Evolutionary conservation across 2,797 vertebrate genomes (phyloP), one percentile per base, ranked within the genome.

Genomic region (Crax fasciolata): DNA sequence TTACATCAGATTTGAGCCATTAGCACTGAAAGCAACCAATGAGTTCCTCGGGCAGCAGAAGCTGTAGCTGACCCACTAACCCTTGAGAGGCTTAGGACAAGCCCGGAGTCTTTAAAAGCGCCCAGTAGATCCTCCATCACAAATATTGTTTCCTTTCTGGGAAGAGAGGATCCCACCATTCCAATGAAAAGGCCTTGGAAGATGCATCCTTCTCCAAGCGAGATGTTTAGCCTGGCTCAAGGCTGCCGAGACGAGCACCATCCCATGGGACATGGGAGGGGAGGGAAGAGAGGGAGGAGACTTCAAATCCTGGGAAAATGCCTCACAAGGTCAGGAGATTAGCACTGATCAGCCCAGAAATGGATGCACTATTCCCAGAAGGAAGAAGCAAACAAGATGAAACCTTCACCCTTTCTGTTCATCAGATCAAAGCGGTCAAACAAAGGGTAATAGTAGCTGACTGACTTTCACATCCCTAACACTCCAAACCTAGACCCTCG

Each of bases 291-390:
- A 86, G 35, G 49, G 76, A 94, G 67, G 73, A 63, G 73, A 95
- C 43, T 81, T 87, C 5, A 63, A 71, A 82, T 95, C 90, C 90
- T 95, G 95, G 95, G 96, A 97, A 97, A 95, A 84, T 94, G 88
- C 74, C 41, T 92, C 57, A 57, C 3, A 44, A 93, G 95, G 94
- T 95, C 95, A 94, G 78, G 59, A 94, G 84, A 89, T 46, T 65
- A 87, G 28, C 65, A 78, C 52, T 81, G 73, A 82, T 76, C 63
- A 84, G 88, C 63, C 90, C 95, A 97, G 81, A 92, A 95, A 89
- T 25, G 63, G 74, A 95, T 1, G 4, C 20, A 71, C 75, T 77
- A 79, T 70, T 94, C 91, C 77, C 87, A 95, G 80, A 87, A 92
- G 67, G 58, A 94, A 90, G 41, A 78, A 87, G 71, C 57, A 87